Percentiles rank a stretch among this genome's conserved stretches.
Evolutionary conservation across 2,113 vertebrate species (phyloP).

Genomic region (Pteropus alecto): DNA sequence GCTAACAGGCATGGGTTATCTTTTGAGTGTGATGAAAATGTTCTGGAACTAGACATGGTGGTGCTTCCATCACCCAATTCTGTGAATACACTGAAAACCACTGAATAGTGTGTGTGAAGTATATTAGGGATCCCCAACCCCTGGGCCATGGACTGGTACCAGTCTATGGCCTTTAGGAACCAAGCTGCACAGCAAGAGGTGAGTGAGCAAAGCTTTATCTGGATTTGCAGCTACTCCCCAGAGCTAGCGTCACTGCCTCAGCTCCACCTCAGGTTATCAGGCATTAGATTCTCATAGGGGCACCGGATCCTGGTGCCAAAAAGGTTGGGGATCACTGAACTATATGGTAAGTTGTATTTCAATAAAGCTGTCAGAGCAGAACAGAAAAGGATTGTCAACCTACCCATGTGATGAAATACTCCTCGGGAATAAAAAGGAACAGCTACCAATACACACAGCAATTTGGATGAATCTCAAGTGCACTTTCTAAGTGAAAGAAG

Average conservation of each 20-base stretch:
- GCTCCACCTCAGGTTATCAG: no score
- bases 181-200: no score
- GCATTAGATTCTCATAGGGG: no score
- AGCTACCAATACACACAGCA: not conserved
- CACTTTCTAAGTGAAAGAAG: not conserved
- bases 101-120: not conserved
- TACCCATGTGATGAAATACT: not conserved
- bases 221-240: no score
- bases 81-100: not conserved
- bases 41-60: not conserved
- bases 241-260: no score
- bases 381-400: not conserved
- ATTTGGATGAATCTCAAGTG: not conserved
- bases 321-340: not conserved
- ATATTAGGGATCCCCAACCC: no score
- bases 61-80: accelerated
- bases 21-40: not conserved
- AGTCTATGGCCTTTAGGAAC: no score
- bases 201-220: no score
- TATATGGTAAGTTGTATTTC: not conserved
- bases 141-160: no score
- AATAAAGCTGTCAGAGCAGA: not conserved
- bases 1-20: not conserved
- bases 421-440: not conserved
- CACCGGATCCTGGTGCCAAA: no score